Percentiles rank a stretch among this genome's conserved stretches.
phyloP scores from a whole-genome alignment of 2,888 invertebrate species.

The Lithophane ornitopus region DNA sequence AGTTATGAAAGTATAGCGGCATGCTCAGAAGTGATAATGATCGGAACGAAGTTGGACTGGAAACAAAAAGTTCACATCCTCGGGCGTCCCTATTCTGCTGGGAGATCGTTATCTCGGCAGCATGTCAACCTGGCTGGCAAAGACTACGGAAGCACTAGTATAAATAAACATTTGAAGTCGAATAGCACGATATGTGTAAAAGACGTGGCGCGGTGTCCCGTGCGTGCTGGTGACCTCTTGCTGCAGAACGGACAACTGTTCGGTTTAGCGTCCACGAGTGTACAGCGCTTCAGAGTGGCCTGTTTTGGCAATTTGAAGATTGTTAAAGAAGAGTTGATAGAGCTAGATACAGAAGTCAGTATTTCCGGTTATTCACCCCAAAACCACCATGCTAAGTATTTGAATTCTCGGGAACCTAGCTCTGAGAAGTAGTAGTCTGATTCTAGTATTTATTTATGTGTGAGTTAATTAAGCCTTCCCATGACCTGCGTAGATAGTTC shows the following conservation, averaged over 20 bases:
- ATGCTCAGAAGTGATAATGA: slow-evolving; percentile 75
- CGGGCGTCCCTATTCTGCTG: slow-evolving; percentile 77
- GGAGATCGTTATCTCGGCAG: slow-evolving; percentile 78
- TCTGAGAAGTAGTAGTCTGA: too few species aligned
- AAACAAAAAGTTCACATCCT: slow-evolving; percentile 72
- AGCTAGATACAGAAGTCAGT: slow-evolving; percentile 64
- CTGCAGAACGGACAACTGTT: slow-evolving; percentile 76
- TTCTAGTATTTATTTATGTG: neutral
- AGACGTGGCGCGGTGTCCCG: slow-evolving; percentile 77
- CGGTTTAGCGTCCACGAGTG: slow-evolving; percentile 80
- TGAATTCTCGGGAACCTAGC: neutral
- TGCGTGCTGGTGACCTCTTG: slow-evolving; percentile 82
- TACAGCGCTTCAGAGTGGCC: slow-evolving; percentile 72
- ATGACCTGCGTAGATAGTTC: neutral
- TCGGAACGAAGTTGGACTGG: slow-evolving; percentile 72
- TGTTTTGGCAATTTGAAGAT: slow-evolving; percentile 79
- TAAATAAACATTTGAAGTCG: slow-evolving; percentile 63
- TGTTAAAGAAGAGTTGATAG: slow-evolving; percentile 70
- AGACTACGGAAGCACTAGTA: slow-evolving; percentile 27
- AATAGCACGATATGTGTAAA: slow-evolving; percentile 79
- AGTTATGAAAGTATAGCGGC: slow-evolving; percentile 76
- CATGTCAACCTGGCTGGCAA: slow-evolving; percentile 69
- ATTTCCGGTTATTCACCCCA: neutral
- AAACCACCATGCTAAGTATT: neutral
- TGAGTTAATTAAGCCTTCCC: neutral